These are phyloP conservation scores for Philypnodon macrostomus DNA, from an alignment of 2,797 vertebrate species.

Conservation along the genomic window DNA sequence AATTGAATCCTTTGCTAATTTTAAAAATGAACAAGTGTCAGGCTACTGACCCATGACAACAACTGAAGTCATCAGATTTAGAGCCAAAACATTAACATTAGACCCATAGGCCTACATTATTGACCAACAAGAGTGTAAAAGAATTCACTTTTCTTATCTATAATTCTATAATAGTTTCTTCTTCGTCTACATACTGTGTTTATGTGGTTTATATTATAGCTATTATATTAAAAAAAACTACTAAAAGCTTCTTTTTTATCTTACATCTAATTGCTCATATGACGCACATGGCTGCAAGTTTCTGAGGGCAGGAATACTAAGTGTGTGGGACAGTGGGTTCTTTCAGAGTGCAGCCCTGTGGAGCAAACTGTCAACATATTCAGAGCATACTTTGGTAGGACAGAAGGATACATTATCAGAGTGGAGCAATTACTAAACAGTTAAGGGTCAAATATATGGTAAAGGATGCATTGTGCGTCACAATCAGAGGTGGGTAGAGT, in stretches of 20 bases:
- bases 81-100: no score
- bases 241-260: no score
- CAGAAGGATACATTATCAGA: conserved; percentile 67
- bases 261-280: conserved; percentile 8
- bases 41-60: conserved; percentile 17
- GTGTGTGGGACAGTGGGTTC: conserved; percentile 65
- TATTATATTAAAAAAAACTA: no score
- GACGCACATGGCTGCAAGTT: conserved; percentile 32
- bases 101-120: no score
- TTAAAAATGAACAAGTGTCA: no score
- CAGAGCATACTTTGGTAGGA: conserved; percentile 34
- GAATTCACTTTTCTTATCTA: not conserved
- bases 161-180: not conserved
- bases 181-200: not conserved
- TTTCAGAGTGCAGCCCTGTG: conserved; percentile 60
- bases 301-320: conserved; percentile 67
- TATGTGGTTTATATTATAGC: no score
- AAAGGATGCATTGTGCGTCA: conserved; percentile 47
- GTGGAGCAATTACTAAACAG: conserved; percentile 43
- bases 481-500: no score
- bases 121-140: no score
- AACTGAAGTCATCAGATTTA: conserved; percentile 20
- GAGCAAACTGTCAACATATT: conserved; percentile 58
- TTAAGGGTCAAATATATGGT: conserved; percentile 20
- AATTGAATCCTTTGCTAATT: no score